Base-by-base conservation (phyloP, 64 coral and sea anemone species). In the Orbicella faveolata region DNA sequence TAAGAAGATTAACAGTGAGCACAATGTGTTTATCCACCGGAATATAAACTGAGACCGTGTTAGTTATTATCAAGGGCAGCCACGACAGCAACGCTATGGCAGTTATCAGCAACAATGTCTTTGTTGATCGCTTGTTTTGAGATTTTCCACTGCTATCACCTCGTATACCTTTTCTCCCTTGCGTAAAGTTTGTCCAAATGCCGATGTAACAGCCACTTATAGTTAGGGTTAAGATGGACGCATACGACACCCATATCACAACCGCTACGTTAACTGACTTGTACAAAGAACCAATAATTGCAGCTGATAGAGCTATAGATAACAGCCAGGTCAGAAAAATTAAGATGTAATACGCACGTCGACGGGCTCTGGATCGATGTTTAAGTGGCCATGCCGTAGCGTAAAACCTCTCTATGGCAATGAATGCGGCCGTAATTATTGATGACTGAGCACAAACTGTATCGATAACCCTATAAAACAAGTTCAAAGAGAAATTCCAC, bases 391-490 rank as follows among this genome's bases (percentile, higher is more conserved):
- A 85, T 6, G 23, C 82, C 6, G 34, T 85, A 15, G 82, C 36
- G 16, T 51, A 85, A 26, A 85, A 85, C 82, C 82, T 85, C 36
- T 85, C 82, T 44, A 16, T 37, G 13, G 82, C 64, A n/a, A 85
- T 85, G 30, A 85, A 85, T 23, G 82, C 65, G 30, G 82, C 82
- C 23, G 82, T 85, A 17, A 85, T 85, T 72, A 85, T 70, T 85
- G 82, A 85, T 16, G 82, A 21, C 64, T 73, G 82, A 26, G 82
- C 82, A 21, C 82, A 85, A 25, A 85, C 36, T 44, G 82, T 85
- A 19, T 85, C 82, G 9, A 85, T 64, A 52, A 53, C 63, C 9
- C 36, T 34, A 72, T 85, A 85, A 0, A 85, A 41, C 63, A 85
- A 16, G 26, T 85, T 44, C n/a, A 85, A 85, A 51, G 64, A 85